A percentile compares a stretch with the other conserved stretches of the same genome.
These are phyloP conservation scores for Meloidogyne floridensis DNA, from an alignment of 1,140 invertebrate genomes.

Conservation along the genomic window DNA sequence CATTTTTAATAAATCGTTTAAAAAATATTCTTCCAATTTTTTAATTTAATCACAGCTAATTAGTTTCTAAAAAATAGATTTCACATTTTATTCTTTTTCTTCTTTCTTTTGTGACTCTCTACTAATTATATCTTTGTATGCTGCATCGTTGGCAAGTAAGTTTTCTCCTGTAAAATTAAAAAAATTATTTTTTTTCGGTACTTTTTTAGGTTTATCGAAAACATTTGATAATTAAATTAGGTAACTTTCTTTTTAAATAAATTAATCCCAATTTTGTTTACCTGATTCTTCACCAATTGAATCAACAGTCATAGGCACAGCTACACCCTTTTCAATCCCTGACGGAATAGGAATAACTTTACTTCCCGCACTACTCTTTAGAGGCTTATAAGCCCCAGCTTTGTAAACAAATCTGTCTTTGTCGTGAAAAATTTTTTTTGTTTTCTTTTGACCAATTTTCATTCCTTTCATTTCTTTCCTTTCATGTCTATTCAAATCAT, in stretches of 20 bases:
- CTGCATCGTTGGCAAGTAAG: neutral
- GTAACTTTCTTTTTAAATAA: no score
- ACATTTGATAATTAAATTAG: no score
- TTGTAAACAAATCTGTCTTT: neutral
- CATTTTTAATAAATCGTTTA: no score
- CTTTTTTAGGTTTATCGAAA: no score
- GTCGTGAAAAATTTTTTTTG: neutral
- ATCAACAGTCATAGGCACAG: conserved; percentile 1
- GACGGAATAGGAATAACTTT: neutral
- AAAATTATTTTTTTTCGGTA: neutral
- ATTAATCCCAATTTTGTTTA: neutral
- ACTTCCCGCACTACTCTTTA: neutral
- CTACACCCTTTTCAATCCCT: neutral
- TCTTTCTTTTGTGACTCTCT: neutral
- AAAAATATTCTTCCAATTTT: no score
- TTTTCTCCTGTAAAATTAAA: neutral
- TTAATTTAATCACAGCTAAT: no score
- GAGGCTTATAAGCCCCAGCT: neutral
- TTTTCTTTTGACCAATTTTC: no score
- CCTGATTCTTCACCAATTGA: neutral
- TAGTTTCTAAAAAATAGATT: no score
- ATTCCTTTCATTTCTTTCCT: neutral
- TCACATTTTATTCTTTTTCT: no score
- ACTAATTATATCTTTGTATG: neutral
- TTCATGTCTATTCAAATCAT: neutral